Evolutionary conservation across 2,113 vertebrate species (phyloP).

Genomic region (Glaucomys volans): DNA sequence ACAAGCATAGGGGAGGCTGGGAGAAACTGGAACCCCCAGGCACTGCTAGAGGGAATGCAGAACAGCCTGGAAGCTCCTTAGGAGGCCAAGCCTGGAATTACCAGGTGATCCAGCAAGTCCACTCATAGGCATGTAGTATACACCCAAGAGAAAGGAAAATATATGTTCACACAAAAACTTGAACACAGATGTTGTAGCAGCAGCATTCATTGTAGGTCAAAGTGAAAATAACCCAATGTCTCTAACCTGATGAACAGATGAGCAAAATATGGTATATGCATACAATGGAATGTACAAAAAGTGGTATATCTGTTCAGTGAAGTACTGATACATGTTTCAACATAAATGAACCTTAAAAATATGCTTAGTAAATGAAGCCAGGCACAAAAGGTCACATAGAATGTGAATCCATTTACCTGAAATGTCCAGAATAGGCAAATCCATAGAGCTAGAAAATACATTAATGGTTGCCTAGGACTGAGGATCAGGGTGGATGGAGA

Average conservation of each 20-base stretch:
- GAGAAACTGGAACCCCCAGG: background rate
- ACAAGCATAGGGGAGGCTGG: background rate
- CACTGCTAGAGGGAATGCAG: background rate
- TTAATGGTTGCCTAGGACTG: background rate
- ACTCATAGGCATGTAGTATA: background rate
- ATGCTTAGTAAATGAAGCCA: background rate
- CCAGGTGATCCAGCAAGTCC: background rate
- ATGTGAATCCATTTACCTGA: background rate
- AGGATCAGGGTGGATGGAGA: background rate
- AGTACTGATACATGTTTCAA: background rate
- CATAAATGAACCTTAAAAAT: background rate
- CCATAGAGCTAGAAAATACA: background rate
- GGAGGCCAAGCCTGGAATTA: background rate
- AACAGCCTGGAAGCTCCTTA: background rate
- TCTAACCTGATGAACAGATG: background rate
- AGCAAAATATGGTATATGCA: background rate
- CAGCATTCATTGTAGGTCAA: background rate
- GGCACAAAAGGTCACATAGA: background rate
- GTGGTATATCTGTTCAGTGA: background rate
- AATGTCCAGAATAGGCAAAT: background rate
- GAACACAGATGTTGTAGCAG: background rate
- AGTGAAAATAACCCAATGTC: background rate
- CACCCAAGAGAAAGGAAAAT: conserved; percentile 39
- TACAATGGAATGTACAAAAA: background rate
- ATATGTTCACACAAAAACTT: background rate